phyloP scores from a whole-genome alignment of 1,140 invertebrate genomes.

The Bathynomus jamesi region DNA sequence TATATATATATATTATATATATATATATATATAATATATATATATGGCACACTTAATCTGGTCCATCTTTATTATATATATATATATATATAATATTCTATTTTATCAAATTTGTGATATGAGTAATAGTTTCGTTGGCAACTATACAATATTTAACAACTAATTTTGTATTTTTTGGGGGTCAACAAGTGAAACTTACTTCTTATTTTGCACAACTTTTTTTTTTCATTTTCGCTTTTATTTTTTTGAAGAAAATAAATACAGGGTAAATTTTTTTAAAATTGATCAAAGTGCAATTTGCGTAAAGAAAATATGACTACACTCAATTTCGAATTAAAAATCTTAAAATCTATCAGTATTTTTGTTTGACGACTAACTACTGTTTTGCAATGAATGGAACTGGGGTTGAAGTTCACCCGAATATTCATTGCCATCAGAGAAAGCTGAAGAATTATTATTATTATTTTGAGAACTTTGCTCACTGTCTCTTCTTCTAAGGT shows the following conservation, averaged over 20 bases:
- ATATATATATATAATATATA: slow-evolving; percentile 1
- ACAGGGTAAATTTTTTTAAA: not conserved
- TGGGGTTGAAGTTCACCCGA: not conserved
- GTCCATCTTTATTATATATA: too few relatives aligned
- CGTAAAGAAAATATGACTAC: too few relatives aligned
- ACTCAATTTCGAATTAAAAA: too few relatives aligned
- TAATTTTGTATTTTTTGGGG: not conserved
- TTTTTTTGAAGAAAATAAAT: not conserved
- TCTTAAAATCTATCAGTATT: not conserved
- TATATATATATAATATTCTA: not conserved
- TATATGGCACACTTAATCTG: too few relatives aligned
- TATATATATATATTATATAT: not conserved
- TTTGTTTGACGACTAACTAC: not conserved
- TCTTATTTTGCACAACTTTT: not conserved
- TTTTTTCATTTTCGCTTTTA: not conserved
- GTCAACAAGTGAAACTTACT: not conserved
- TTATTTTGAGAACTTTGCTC: not conserved
- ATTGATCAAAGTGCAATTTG: not conserved
- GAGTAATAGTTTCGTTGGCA: not conserved
- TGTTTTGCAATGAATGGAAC: not conserved
- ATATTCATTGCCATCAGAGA: too few relatives aligned
- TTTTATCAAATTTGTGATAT: not conserved
- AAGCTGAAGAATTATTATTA: too few relatives aligned
- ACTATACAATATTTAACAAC: not conserved
- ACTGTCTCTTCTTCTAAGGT: not conserved